Evolutionary conservation across 2,888 invertebrate species (phyloP).

Genomic region (Lordiphosa fenestrarum): DNA sequence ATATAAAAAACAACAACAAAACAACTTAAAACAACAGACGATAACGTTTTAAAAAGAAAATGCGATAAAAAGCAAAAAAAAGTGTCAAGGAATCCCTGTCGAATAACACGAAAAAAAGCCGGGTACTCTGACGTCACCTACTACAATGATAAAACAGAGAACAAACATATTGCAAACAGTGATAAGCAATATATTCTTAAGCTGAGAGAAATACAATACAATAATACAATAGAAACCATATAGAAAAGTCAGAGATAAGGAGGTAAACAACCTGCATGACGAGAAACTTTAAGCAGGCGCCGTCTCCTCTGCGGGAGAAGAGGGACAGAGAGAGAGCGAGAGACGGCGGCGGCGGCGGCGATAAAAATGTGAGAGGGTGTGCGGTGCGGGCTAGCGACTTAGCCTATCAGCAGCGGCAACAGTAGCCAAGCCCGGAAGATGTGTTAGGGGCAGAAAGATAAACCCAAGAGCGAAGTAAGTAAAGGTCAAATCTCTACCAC

Average conservation of each 20-base stretch:
- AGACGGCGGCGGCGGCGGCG: not conserved
- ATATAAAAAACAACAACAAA: too few species aligned
- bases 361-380: slow-evolving; percentile 30
- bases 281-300: slow-evolving; percentile 57
- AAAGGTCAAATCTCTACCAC: slow-evolving; percentile 19
- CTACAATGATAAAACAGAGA: slow-evolving; percentile 41
- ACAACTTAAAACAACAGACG: slow-evolving; percentile 10
- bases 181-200: slow-evolving; percentile 35
- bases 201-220: slow-evolving; percentile 24
- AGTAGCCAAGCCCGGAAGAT: slow-evolving; percentile 57
- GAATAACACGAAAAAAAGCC: slow-evolving; percentile 24
- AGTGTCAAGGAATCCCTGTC: slow-evolving; percentile 33
- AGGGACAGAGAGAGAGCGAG: too few species aligned
- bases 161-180: slow-evolving; percentile 54
- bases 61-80: slow-evolving; percentile 27
- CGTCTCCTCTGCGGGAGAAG: slow-evolving; percentile 41
- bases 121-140: slow-evolving; percentile 49
- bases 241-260: slow-evolving; percentile 56
- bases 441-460: slow-evolving; percentile 48
- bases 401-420: slow-evolving; percentile 34
- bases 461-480: slow-evolving; percentile 21
- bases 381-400: slow-evolving; percentile 4
- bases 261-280: slow-evolving; percentile 63
- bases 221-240: slow-evolving; percentile 38
- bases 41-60: slow-evolving; percentile 17